Evolutionary conservation across 2,797 vertebrate species (phyloP), one percentile per base, ranked within the genome.

Genomic region (Typhlichthys eigenmanni): DNA sequence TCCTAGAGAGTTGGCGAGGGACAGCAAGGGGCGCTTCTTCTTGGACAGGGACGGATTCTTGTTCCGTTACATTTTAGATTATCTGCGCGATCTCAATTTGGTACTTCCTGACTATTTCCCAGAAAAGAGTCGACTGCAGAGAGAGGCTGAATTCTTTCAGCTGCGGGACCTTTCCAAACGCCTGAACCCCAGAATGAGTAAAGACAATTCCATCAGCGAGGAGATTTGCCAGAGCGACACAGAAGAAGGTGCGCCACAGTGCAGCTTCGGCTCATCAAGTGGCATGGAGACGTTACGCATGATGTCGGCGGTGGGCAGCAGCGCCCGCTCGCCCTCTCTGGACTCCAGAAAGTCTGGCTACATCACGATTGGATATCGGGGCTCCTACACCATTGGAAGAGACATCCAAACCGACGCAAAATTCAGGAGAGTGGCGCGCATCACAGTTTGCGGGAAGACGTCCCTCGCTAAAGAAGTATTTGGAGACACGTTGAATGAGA

Each of bases 91-190:
- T 79, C 93, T 90, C 60, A 93, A 94, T 80, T 82, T 98, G 66
- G 95, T 96, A 52, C 91, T 98, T 4, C 96, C 96, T 0, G 96
- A 98, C 74, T 95, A 95, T 82, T 98, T 98, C 79, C 96, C 96
- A 0, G 96, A 98, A 85, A 90, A 93, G 54, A 93, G 91, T 61
- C 90, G 95, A 0, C 88, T 98, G 78, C 95, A 93, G 81, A 85
- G 95, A 24, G 96, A 98, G 84, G 96, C 95, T 0, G 95, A 98
- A 80, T 96, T 93, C 69, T 98, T 97, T 88, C 89, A 92, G 88
- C 90, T 98, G 76, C 93, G 93, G 0, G 95, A 96, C 62, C 90
- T 98, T 0, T 91, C 92, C 47, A 95, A 95, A 74, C 92, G 93
- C 57, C 80, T 98, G 61, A 89, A 84, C 47, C 93, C 94, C 5